Conservation (phyloP, 2,113 vertebrate species). For the Sander lucioperca region DNA sequence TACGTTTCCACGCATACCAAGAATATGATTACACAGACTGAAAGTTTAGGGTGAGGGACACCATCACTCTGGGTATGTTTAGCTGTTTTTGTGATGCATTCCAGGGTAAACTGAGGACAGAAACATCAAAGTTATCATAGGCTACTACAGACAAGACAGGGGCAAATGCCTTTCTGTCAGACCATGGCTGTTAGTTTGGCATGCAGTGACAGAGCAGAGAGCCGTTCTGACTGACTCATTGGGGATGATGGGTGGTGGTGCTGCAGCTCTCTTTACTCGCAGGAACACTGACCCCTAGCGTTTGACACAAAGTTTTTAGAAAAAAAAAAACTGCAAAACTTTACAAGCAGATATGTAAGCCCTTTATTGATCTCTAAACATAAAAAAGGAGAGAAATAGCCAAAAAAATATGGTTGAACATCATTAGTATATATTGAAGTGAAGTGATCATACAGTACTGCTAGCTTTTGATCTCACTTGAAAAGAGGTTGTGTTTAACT, state of each 20-base stretch:
- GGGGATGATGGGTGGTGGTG: not conserved
- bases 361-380: not conserved
- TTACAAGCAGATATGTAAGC: not conserved
- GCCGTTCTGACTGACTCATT: constrained; percentile 20
- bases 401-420: not conserved
- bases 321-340: not conserved
- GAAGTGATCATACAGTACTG: not conserved
- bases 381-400: not conserved
- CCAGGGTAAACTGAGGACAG: not conserved
- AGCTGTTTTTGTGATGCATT: not conserved
- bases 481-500: not conserved
- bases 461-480: not conserved
- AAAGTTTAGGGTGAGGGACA: not conserved
- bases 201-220: constrained; percentile 47
- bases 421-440: not conserved
- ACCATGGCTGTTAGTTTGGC: constrained; percentile 17
- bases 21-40: constrained; percentile 15
- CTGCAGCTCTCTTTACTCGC: constrained; percentile 10
- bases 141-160: constrained; percentile 24
- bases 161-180: constrained; percentile 26
- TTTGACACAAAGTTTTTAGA: not conserved
- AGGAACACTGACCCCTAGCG: constrained; percentile 78
- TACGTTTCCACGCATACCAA: constrained; percentile 14
- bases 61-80: constrained; percentile 5
- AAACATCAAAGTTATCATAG: not conserved